Evolutionary conservation across 2,888 invertebrate species (phyloP).

Genomic region (Abrostola tripartita): DNA sequence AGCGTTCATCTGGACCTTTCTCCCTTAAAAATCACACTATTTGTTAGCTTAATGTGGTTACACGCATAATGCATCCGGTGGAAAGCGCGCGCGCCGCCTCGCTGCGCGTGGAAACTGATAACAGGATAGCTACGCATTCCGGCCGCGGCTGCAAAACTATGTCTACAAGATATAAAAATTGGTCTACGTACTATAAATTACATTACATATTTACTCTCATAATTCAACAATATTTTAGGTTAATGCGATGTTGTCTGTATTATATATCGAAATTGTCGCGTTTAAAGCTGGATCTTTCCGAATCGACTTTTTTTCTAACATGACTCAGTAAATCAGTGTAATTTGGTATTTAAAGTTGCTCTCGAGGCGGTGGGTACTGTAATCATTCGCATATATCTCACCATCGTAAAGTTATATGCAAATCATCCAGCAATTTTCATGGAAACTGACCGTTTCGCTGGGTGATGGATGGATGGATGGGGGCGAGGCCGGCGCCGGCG

Average conservation of each 20-base stretch:
- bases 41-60: conserved; percentile 77
- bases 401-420: conserved; percentile 64
- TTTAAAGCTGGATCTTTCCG: conserved; percentile 13
- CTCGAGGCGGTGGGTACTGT: conserved; percentile 52
- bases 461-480: conserved; percentile 63
- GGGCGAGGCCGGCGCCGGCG: conserved; percentile 57
- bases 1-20: conserved; percentile 87
- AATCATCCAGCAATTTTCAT: conserved; percentile 71
- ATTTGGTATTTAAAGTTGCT: conserved; percentile 50
- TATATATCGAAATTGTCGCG: conserved; percentile 13
- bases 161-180: conserved; percentile 10
- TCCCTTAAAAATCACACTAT: conserved; percentile 86
- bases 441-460: conserved; percentile 64
- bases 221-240: conserved; percentile 27
- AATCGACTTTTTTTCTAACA: conserved; percentile 15
- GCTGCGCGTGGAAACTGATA: conserved; percentile 36
- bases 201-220: conserved; percentile 29
- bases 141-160: background rate
- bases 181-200: conserved; percentile 18
- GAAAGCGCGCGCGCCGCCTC: conserved; percentile 64
- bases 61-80: conserved; percentile 76
- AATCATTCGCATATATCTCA: conserved; percentile 61
- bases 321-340: conserved; percentile 55
- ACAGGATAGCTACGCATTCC: conserved; percentile 2
- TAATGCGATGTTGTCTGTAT: conserved; percentile 30